Percentiles rank a stretch among this genome's conserved stretches.
phyloP scores from a whole-genome alignment of 1,140 invertebrate species.

The Drosophila busckii region DNA sequence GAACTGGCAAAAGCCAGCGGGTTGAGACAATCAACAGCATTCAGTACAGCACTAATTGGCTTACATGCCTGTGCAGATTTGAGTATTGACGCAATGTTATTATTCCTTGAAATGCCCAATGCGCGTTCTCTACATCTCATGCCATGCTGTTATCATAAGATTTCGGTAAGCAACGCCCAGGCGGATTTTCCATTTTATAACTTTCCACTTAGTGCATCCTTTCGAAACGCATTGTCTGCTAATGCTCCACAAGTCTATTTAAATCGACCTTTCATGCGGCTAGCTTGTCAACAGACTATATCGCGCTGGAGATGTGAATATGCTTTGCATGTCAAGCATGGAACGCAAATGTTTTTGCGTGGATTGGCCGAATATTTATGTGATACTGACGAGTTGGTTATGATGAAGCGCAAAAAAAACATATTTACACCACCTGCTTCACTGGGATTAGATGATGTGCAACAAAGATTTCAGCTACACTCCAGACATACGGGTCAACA shows the following conservation, averaged over 20 bases:
- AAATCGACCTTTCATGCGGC: conserved; percentile 83
- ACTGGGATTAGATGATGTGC: conserved; percentile 15
- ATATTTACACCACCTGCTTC: no score
- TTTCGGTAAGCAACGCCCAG: conserved; percentile 71
- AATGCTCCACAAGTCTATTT: conserved; percentile 69
- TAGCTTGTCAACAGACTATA: conserved; percentile 80
- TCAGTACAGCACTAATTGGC: conserved; percentile 80
- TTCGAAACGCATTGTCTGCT: conserved; percentile 11
- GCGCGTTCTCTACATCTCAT: conserved; percentile 85
- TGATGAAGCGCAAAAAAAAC: conserved; percentile 14
- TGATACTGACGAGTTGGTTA: conserved; percentile 27
- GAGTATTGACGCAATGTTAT: conserved; percentile 84
- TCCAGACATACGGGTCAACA: neutral
- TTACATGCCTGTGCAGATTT: conserved; percentile 93
- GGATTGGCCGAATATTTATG: conserved; percentile 45
- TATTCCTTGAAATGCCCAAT: conserved; percentile 84
- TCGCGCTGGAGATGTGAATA: conserved; percentile 39
- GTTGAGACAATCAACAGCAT: neutral
- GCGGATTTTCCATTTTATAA: conserved; percentile 79
- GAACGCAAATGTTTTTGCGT: conserved; percentile 57
- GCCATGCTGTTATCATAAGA: conserved; percentile 93
- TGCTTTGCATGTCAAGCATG: conserved; percentile 35
- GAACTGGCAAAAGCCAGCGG: conserved; percentile 53
- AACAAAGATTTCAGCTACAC: conserved; percentile 18
- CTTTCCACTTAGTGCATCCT: conserved; percentile 82